These are phyloP conservation scores for Lepidocyrtoides sp. DNA, from an alignment of 2,888 invertebrate species.

Conservation along the genomic window DNA sequence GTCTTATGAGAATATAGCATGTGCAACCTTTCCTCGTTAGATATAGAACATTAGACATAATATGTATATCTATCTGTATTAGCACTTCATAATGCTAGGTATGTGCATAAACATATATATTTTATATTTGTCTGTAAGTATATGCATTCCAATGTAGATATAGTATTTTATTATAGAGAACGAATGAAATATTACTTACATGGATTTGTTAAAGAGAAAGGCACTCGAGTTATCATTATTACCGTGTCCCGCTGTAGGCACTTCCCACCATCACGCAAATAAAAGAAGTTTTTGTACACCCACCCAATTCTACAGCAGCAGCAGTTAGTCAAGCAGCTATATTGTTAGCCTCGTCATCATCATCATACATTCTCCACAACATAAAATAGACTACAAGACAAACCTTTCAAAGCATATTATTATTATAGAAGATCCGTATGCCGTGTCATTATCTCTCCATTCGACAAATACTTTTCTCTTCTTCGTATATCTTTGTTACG, in stretches of 20 bases:
- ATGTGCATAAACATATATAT: background rate
- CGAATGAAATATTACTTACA: background rate
- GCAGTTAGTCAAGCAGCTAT: conserved; percentile 2
- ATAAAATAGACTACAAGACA: too few relatives aligned
- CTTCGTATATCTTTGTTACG: conserved; percentile 30
- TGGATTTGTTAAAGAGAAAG: conserved; percentile 43
- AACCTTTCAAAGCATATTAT: background rate
- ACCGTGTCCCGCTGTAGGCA: conserved; percentile 58
- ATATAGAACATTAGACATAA: too few relatives aligned
- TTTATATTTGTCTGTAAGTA: too few relatives aligned
- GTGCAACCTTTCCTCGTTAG: conserved; percentile 18
- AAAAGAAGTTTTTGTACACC: conserved; percentile 15
- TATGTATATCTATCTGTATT: too few relatives aligned
- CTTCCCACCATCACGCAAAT: conserved; percentile 38
- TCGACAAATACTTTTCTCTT: conserved; percentile 43
- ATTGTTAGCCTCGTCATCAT: background rate
- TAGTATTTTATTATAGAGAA: conserved; percentile 6
- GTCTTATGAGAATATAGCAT: conserved; percentile 20
- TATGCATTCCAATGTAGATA: too few relatives aligned
- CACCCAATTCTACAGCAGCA: background rate
- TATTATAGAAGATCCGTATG: background rate
- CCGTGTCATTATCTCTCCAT: conserved; percentile 52
- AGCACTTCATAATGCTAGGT: background rate
- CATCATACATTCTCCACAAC: too few relatives aligned
- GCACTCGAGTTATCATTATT: conserved; percentile 69